Evolutionary conservation across 2,888 invertebrate species (phyloP).

Genomic region (Sabatieria punctata): DNA sequence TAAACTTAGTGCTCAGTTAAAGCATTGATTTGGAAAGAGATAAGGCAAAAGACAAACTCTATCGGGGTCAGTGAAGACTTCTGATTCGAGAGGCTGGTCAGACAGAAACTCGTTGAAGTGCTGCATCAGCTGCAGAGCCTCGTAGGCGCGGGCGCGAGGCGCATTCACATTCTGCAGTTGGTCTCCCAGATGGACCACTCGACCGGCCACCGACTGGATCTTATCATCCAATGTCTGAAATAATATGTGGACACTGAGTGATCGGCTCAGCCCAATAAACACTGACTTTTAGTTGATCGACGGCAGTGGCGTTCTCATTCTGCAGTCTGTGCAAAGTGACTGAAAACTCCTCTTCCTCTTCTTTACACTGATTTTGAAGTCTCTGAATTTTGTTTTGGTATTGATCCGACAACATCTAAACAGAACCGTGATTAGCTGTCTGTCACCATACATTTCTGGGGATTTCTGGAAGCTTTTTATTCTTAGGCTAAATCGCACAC

Average conservation of each 20-base stretch:
- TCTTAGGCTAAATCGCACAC: too few species aligned
- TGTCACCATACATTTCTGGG: too few species aligned
- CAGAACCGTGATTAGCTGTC: too few species aligned
- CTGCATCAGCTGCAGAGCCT: slow-evolving; percentile 76
- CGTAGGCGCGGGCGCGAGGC: slow-evolving; percentile 77
- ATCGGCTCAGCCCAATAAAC: neutral
- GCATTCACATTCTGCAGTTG: slow-evolving; percentile 90
- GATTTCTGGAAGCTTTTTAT: too few species aligned
- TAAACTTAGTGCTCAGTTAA: too few species aligned
- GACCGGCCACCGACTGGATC: slow-evolving; percentile 88
- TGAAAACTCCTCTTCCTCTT: slow-evolving; percentile 25
- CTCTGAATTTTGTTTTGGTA: slow-evolving; percentile 24
- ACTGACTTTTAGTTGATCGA: slow-evolving; percentile 22
- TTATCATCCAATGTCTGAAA: slow-evolving; percentile 84
- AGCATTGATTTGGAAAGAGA: slow-evolving; percentile 10
- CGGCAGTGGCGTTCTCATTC: slow-evolving; percentile 22
- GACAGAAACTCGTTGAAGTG: slow-evolving; percentile 79
- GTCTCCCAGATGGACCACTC: slow-evolving; percentile 94
- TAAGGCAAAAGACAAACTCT: slow-evolving; percentile 42
- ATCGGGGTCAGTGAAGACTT: slow-evolving; percentile 65
- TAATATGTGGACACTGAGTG: neutral
- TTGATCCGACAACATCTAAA: slow-evolving; percentile 26
- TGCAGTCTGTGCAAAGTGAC: slow-evolving; percentile 21
- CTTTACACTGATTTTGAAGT: slow-evolving; percentile 22
- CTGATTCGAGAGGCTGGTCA: slow-evolving; percentile 62